These are phyloP conservation scores for Paracentrotus lividus DNA, from an alignment of 53 echinoderm and acorn worm genomes.

Conservation along the genomic window DNA sequence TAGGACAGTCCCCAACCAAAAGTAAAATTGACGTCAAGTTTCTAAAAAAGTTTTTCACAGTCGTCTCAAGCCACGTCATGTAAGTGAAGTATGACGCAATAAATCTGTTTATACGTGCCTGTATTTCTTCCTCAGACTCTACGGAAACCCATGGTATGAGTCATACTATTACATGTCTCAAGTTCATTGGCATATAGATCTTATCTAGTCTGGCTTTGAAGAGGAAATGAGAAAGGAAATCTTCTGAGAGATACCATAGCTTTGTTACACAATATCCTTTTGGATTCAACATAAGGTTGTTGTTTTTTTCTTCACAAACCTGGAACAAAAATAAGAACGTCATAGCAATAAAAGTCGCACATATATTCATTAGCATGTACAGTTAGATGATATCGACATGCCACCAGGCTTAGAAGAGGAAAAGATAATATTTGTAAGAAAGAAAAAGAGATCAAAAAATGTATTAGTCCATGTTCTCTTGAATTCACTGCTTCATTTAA, in stretches of 20 bases:
- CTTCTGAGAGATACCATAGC: slow-evolving; percentile 4
- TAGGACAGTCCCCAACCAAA: not conserved
- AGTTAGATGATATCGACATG: no score
- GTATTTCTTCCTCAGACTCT: not conserved
- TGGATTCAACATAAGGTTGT: not conserved
- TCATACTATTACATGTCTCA: slow-evolving; percentile 3
- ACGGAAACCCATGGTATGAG: not conserved
- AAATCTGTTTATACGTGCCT: not conserved
- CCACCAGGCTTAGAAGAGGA: no score
- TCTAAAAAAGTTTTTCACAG: not conserved
- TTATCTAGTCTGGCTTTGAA: slow-evolving; percentile 23
- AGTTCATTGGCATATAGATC: slow-evolving; percentile 8
- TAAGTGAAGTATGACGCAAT: slow-evolving; percentile 2
- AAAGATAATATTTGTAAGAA: no score
- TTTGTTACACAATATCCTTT: not conserved
- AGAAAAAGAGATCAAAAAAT: no score
- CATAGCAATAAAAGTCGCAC: no score
- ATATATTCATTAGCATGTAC: no score
- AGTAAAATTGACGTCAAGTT: slow-evolving; percentile 1
- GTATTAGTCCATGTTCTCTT: no score
- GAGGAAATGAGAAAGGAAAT: slow-evolving; percentile 26
- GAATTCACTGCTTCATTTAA: no score
- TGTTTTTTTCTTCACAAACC: not conserved
- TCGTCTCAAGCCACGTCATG: slow-evolving; percentile 2
- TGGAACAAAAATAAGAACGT: not conserved